Conservation (phyloP, 2,113 vertebrate species). For the Entelurus aequoreus region DNA sequence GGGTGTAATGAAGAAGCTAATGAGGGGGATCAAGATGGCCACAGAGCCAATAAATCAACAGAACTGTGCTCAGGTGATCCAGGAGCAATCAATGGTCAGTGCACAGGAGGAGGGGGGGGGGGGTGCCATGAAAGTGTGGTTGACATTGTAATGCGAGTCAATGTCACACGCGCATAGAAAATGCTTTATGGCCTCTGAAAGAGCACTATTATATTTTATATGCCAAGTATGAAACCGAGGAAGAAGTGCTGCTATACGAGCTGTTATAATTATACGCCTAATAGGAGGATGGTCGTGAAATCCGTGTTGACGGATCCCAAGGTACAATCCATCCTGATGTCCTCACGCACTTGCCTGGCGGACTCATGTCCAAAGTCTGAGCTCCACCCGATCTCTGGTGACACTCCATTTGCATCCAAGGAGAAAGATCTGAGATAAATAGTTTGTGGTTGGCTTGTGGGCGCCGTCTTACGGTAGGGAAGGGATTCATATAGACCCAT, state of each 20-base stretch:
- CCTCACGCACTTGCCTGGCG: slow-evolving; percentile 16
- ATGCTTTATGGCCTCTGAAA: slow-evolving; percentile 27
- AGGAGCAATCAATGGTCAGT: slow-evolving; percentile 58
- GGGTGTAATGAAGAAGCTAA: slow-evolving; percentile 68
- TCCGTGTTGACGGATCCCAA: slow-evolving; percentile 18
- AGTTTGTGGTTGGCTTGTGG: too few species aligned
- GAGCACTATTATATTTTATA: slow-evolving; percentile 11
- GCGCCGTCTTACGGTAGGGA: too few species aligned
- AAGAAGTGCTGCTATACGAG: slow-evolving; percentile 1
- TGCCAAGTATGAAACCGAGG: not conserved
- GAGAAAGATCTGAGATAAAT: too few species aligned
- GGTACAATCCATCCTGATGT: slow-evolving; percentile 36
- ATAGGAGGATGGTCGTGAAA: slow-evolving; percentile 17
- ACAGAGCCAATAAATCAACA: slow-evolving; percentile 67
- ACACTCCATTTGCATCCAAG: too few species aligned
- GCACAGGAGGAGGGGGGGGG: slow-evolving; percentile 11
- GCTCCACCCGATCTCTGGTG: too few species aligned
- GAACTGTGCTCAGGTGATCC: slow-evolving; percentile 58
- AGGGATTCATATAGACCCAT: too few species aligned
- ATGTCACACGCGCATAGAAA: slow-evolving; percentile 32
- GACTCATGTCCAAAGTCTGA: not conserved
- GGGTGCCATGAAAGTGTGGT: not conserved
- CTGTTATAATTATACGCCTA: not conserved
- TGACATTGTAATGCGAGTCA: slow-evolving; percentile 39
- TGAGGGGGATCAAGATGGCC: slow-evolving; percentile 62